Base-by-base conservation (phyloP, 2,888 invertebrate genomes). In the Dolichomitus sp. region DNA sequence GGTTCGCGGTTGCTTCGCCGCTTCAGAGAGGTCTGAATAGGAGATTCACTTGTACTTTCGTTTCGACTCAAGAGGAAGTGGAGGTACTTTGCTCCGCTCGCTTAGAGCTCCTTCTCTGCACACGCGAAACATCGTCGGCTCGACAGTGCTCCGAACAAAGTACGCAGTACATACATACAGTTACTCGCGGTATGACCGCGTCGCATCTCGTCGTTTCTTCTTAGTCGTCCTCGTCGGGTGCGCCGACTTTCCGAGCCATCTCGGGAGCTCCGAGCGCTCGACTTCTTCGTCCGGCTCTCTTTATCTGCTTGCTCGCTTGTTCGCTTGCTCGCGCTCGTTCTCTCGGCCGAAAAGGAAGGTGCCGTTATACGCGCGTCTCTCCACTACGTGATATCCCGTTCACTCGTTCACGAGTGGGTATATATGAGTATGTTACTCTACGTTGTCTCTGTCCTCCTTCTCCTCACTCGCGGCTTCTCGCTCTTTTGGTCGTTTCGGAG, bases 1-100 rank as follows among this genome's bases (percentile, higher is more conserved):
- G 45, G 54, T 50, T 59, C 70, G 65, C 50, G 59, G 48, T 27
- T 65, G 27, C 52, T 75, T 75, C 68, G 48, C 40, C 37, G 27
- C 73, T 63, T 72, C 72, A 48, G 45, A 37, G 30, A 19, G 50
- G 33, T 78, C 74, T 73, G 76, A 85, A 80, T 33, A 70, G 79
- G 65, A 75, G 81, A 74, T 83, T 86, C 78, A 86, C 87, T 87
- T 83, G 84, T 82, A 72, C 86, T 87, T 86, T 87, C 87, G 66
- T 69, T 68, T 30, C 33, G n/a, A 72, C 59, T 40, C 59, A 23
- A 19, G 72, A 66, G 50, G 54, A 42, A 65, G 78, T 23, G 57
- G 70, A 37, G 77, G 30, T 66, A 50, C 61, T 14, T 33, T n/a
- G 27, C 7, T 61, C 12, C 77, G 40, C 68, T 65, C 73, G 50